phyloP scores from a whole-genome alignment of 2,797 vertebrate species.

The Cuculus canorus region DNA sequence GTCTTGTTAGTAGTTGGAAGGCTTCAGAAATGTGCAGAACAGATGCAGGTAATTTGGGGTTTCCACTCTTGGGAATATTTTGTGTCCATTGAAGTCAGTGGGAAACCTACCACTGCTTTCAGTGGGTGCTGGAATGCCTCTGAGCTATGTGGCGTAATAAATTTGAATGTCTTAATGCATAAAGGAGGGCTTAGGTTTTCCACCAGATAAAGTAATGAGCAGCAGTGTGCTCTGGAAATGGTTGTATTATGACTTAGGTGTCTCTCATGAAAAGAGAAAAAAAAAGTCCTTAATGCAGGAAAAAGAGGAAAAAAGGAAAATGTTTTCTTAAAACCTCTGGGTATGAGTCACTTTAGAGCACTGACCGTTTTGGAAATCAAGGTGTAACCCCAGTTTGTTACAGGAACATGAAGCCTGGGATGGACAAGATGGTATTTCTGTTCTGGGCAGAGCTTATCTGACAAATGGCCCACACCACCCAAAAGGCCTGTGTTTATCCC shows the following conservation, averaged over 20 bases:
- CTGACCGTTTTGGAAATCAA: background rate
- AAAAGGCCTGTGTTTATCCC: background rate
- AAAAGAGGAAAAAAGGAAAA: background rate
- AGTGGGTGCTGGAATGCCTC: background rate
- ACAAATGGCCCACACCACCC: background rate
- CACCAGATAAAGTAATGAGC: background rate
- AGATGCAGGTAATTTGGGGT: constrained; percentile 33
- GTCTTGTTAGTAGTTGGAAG: constrained; percentile 43
- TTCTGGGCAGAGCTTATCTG: background rate
- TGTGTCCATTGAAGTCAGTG: background rate
- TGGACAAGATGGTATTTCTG: background rate
- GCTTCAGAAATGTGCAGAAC: constrained; percentile 51
- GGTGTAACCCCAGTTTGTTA: background rate
- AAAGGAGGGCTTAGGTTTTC: background rate
- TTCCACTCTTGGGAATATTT: constrained; percentile 24
- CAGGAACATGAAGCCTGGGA: background rate
- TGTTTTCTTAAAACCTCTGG: background rate
- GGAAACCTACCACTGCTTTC: constrained; percentile 8
- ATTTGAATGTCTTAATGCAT: background rate
- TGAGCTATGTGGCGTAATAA: background rate
- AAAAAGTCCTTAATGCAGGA: background rate
- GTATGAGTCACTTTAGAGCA: background rate
- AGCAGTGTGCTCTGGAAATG: background rate
- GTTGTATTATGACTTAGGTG: background rate
- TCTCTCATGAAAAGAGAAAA: background rate